Evolutionary conservation across 2,797 vertebrate species (phyloP).

Genomic region (Ctenochaetus hawaiiensis): DNA sequence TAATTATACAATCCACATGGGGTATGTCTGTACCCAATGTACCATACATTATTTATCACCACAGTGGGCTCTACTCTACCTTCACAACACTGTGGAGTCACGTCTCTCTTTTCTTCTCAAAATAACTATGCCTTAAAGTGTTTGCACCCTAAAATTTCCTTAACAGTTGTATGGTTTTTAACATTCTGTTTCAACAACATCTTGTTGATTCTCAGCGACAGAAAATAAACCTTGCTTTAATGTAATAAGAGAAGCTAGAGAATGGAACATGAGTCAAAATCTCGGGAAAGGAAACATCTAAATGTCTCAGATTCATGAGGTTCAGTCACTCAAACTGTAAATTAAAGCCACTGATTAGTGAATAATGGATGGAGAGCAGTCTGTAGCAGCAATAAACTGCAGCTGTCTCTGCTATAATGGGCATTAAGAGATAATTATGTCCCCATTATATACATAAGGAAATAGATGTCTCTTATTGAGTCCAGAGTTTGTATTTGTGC

Average conservation of each 20-base stretch:
- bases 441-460: constrained; percentile 20
- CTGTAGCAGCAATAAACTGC: constrained; percentile 18
- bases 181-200: constrained; percentile 55
- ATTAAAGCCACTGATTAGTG: constrained; percentile 53
- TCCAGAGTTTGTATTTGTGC: constrained; percentile 18
- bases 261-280: constrained; percentile 9
- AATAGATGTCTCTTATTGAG: constrained; percentile 10
- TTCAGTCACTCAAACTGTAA: constrained; percentile 36
- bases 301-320: constrained; percentile 25
- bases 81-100: background rate
- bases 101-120: background rate
- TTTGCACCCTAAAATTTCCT: constrained; percentile 13
- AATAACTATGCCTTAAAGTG: background rate
- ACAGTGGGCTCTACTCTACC: background rate
- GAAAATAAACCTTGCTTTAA: constrained; percentile 27
- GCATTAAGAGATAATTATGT: constrained; percentile 51
- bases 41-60: constrained; percentile 35
- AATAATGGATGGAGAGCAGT: constrained; percentile 23
- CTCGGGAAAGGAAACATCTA: constrained; percentile 23
- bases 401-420: constrained; percentile 37
- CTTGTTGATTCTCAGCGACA: constrained; percentile 24
- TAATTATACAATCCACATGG: constrained; percentile 20
- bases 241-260: constrained; percentile 7
- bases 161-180: constrained; percentile 22
- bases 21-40: constrained; percentile 6